Evolutionary conservation across 1,140 invertebrate species (phyloP).

Genomic region (Colletes gigas): DNA sequence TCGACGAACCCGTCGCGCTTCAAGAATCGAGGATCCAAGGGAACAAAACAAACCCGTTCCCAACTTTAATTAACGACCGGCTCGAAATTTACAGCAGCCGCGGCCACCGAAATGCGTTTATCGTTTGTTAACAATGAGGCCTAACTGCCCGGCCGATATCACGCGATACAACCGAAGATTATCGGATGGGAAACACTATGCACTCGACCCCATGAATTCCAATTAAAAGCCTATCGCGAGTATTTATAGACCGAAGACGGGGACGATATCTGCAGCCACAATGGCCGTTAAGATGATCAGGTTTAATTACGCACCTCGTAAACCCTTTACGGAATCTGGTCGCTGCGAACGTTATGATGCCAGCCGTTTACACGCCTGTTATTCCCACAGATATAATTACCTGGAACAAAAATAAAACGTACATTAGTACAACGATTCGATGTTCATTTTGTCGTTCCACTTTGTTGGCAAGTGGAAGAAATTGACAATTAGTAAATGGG

Average conservation of each 20-base stretch:
- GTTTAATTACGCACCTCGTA: slow-evolving; percentile 61
- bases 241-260: slow-evolving; percentile 49
- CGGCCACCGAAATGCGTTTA: slow-evolving; percentile 27
- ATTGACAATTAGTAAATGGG: too few relatives aligned
- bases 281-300: slow-evolving; percentile 56
- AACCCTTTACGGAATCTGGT: slow-evolving; percentile 44
- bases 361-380: neutral
- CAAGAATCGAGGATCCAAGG: neutral
- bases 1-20: neutral
- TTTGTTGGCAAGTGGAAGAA: too few relatives aligned
- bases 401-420: slow-evolving; percentile 20
- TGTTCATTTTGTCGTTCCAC: neutral
- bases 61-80: slow-evolving; percentile 21
- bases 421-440: neutral
- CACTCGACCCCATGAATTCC: slow-evolving; percentile 33
- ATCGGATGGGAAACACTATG: slow-evolving; percentile 32
- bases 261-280: slow-evolving; percentile 45
- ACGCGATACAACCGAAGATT: slow-evolving; percentile 28
- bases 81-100: slow-evolving; percentile 28
- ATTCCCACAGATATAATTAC: neutral
- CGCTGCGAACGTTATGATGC: neutral
- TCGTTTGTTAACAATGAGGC: slow-evolving; percentile 13
- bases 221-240: slow-evolving; percentile 48
- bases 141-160: slow-evolving; percentile 29
- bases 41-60: neutral